Base-by-base conservation (phyloP, 2,888 invertebrate species). In the Heteropelma amictum region DNA sequence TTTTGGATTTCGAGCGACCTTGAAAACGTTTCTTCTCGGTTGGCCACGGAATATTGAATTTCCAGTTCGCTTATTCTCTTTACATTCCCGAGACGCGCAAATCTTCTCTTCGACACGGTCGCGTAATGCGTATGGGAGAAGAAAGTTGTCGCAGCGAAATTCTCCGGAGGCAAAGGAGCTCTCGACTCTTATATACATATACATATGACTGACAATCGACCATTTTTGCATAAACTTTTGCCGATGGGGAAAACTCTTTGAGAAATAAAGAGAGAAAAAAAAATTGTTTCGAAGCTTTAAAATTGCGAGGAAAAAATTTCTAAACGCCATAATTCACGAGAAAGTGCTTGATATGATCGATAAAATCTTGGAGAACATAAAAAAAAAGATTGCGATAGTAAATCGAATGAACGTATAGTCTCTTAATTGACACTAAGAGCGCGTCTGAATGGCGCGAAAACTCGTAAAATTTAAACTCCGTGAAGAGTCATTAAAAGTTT, bases 121-220 rank as follows among this genome's bases (percentile, higher is more conserved):
- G 30, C 14, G 23, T 61, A 71, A 47, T 61, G 61, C 51, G 63
- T 60, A 51, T 40, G 42, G 47, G 51, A 63, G 65, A 75, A 70
- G 74, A 75, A 75, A 70, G 74, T 75, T 67, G 70, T 75, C 70
- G 40, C 26, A 60, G 60, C 47, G 54, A 69, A 53, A 56, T 45
- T 64, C 56, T 49, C 42, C 56, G 53, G 23, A 35, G 30, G 33
- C 42, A 51, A 56, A 33, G 42, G 33, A 61, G 45, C 70, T 70
- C 70, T 75, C 74, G 26, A 67, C 26, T 68, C 58, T 68, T 38
- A 19, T 49, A 17, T 51, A n/a, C 14, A 19, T 33, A 33, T 17
- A 10, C 33, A 42, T 35, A 47, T 47, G 38, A 53, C 17, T 70
- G 45, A 65, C 65, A 70, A 74, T 64, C 70, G 60, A 47, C 61